Evolutionary conservation across 2,113 vertebrate genomes (phyloP), one percentile per base, ranked within the genome.

Genomic region (Etheostoma spectabile): DNA sequence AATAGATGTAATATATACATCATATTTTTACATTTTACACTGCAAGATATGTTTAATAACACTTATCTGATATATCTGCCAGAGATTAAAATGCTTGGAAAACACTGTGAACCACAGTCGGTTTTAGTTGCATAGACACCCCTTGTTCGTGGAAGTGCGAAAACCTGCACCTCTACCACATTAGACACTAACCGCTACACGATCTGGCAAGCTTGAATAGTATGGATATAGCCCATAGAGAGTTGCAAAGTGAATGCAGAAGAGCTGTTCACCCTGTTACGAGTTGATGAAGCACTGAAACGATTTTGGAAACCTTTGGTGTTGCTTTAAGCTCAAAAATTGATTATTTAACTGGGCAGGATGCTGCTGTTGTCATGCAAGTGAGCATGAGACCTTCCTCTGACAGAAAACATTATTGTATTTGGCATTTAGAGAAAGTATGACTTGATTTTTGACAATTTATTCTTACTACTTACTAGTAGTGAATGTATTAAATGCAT

Each of bases 141-240:
- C 33, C 13, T 48, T 1, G 14, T 19, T 66, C 21, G 19, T 55
- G 6, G 11, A 52, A 8, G 63, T 75, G 77, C 66, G 74, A 82
- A 84, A 84, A 69, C 11, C 42, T 51, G 12, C 27, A 22, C 45
- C 33, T 27, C 11, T 33, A 65, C 45, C 76, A 65, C 56, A 67
- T 79, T 49, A 49, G 27, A 27, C 16, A 15, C 12, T 55, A 30
- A 61, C 30, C 30, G 4, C 30, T 30, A 30, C 30, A 2, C 30
- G 30, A 30, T 30, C 30, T 4, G 30, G 30, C 30, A 30, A 30
- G 4, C 30, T 30, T 30, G 30, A 30, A 30, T 30, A 0, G 30
- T 30, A 30, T 30, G 30, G 4, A 30, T 30, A 30, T 30, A 30
- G 30, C 30, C 30, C 3, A 30, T 30, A 30, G 30, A 30, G 30